These are phyloP conservation scores for Myotis yumanensis DNA, from an alignment of 2,113 vertebrate genomes.

Conservation along the genomic window DNA sequence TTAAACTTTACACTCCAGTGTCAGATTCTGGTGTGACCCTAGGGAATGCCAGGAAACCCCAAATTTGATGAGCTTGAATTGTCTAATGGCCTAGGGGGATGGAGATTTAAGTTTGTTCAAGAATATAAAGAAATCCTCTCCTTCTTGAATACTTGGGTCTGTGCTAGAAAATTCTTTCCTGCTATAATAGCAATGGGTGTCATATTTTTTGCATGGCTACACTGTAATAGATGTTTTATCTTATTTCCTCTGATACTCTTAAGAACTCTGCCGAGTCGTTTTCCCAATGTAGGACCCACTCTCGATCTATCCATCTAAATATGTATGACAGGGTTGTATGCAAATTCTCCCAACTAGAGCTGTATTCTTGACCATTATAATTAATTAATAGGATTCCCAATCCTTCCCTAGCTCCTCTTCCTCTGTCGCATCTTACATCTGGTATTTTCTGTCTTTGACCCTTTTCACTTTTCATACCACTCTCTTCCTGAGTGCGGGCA, in stretches of 20 bases:
- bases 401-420: not conserved
- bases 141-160: not conserved
- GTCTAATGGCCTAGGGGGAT: not conserved
- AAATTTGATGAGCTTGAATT: not conserved
- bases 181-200: not conserved
- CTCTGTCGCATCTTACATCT: not conserved
- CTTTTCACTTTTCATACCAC: not conserved
- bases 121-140: not conserved
- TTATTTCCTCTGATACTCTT: not conserved
- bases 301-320: not conserved
- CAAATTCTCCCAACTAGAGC: not conserved
- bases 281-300: not conserved
- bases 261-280: not conserved
- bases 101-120: not conserved
- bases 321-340: not conserved
- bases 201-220: not conserved
- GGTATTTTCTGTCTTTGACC: not conserved
- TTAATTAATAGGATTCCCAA: not conserved
- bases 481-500: not conserved
- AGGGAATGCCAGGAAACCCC: not conserved
- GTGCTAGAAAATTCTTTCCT: not conserved
- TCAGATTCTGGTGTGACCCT: not conserved
- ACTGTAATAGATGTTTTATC: not conserved
- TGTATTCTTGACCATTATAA: not conserved
- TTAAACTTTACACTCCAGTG: not conserved